Evolutionary conservation across 2,888 invertebrate species (phyloP).

Genomic region (Gastrophysa polygoni): DNA sequence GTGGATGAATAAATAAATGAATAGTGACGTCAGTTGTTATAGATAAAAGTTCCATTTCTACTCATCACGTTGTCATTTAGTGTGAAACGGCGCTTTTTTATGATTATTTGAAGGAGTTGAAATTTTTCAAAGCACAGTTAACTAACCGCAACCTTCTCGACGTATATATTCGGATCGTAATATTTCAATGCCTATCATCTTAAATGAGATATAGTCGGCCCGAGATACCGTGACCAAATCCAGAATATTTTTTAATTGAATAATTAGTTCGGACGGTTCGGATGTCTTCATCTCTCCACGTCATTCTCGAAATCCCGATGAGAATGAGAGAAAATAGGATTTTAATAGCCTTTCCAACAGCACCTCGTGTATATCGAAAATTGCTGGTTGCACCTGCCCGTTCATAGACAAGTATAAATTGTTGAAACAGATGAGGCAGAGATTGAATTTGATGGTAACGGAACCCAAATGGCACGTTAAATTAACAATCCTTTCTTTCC

Average conservation of each 20-base stretch:
- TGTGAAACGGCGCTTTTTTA: no score
- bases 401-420: slow-evolving; percentile 8
- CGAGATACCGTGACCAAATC: slow-evolving; percentile 5
- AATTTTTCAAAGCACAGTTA: no score
- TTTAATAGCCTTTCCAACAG: slow-evolving; percentile 21
- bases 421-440: slow-evolving; percentile 4
- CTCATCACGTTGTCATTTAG: no score
- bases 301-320: slow-evolving; percentile 9
- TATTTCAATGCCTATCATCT: no score
- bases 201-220: no score
- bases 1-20: no score
- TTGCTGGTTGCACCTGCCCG: slow-evolving; percentile 11
- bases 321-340: slow-evolving; percentile 22
- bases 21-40: no score
- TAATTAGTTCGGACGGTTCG: slow-evolving; percentile 16
- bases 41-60: no score
- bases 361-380: slow-evolving; percentile 8
- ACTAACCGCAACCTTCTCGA: no score
- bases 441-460: slow-evolving; percentile 15
- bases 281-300: slow-evolving; percentile 15
- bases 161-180: no score
- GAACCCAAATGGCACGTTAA: slow-evolving; percentile 7
- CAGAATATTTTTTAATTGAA: slow-evolving; percentile 16
- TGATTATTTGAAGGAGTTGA: no score
- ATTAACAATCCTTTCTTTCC: slow-evolving; percentile 1